Base-by-base conservation (phyloP, 2,113 vertebrate genomes). In the Rynchops niger region DNA sequence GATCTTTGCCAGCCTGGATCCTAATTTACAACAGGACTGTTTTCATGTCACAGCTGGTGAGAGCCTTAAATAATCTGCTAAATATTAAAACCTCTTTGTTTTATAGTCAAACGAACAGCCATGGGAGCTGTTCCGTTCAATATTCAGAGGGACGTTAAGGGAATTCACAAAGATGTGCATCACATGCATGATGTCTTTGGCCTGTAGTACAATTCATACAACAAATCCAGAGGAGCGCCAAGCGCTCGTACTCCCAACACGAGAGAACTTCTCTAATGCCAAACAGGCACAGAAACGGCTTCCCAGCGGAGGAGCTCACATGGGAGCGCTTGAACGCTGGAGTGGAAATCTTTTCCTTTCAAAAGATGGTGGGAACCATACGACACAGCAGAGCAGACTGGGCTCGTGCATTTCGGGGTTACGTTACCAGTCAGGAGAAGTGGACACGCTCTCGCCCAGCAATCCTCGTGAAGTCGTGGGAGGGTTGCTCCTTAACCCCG, bases 381-480 rank as follows among this genome's bases (percentile, higher is more conserved):
- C 5, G 5, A 5, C 30, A 2, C 2, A 15, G 59, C 59, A 21
- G 36, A 83, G 78, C 86, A 50, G 65, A 36, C 0, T 9, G 27
- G 55, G 45, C 45, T 61, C 29, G 1, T 23, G 50, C 8, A 3
- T 7, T 23, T 16, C 3, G 5, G 63, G 70, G 79, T 3, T 56
- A 3, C 22, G n/a, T n/a, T 74, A 30, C 29, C 50, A 16, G 1
- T n/a, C 66, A 45, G 67, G 5, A 59, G 8, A 21, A 38, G 59
- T 3, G 61, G 69, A n/a, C 9, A 2, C 0, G 1, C 29, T 45
- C 29, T 42, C 50, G 7, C 42, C 43, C 74, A 59, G 1, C 29
- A 30, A 0, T 29, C 40, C 65, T 55, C 17, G 0, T 40, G 73
- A 29, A 32, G 40, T 9, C 1, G 0, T 59, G 74, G 65, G 26